phyloP scores from a whole-genome alignment of 2,113 vertebrate genomes.

The Ramphastos sulfuratus region DNA sequence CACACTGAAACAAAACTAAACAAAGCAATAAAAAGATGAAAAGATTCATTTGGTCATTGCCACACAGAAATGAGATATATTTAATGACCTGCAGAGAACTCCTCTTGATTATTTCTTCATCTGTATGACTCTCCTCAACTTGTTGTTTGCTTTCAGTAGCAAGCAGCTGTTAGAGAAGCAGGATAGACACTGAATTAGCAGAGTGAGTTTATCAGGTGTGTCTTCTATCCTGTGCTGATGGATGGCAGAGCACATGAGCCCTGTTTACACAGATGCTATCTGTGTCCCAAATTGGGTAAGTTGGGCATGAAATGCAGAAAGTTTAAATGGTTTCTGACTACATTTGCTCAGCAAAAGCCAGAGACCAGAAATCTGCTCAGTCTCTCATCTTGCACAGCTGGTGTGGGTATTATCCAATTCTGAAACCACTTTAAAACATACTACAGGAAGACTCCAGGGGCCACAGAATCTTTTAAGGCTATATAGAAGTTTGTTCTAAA shows the following conservation, averaged over 20 bases:
- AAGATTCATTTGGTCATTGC: not conserved
- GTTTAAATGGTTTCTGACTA: not conserved
- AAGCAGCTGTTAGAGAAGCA: not conserved
- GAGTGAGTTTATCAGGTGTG: not conserved
- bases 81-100: not conserved
- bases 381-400: not conserved
- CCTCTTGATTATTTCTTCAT: not conserved
- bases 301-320: not conserved
- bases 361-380: not conserved
- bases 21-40: not conserved
- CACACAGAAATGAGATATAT: not conserved
- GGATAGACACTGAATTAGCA: not conserved
- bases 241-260: not conserved
- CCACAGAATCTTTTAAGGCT: not conserved
- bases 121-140: not conserved
- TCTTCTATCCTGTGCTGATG: rapidly evolving
- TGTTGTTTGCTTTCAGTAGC: not conserved
- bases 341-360: not conserved
- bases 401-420: not conserved
- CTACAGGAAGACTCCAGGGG: not conserved
- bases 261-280: not conserved
- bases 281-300: not conserved
- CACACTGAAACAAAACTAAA: not conserved
- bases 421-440: not conserved
- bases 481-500: not conserved